These are phyloP conservation scores for Edolisoma coerulescens DNA, from an alignment of 2,113 vertebrate genomes.

Conservation along the genomic window DNA sequence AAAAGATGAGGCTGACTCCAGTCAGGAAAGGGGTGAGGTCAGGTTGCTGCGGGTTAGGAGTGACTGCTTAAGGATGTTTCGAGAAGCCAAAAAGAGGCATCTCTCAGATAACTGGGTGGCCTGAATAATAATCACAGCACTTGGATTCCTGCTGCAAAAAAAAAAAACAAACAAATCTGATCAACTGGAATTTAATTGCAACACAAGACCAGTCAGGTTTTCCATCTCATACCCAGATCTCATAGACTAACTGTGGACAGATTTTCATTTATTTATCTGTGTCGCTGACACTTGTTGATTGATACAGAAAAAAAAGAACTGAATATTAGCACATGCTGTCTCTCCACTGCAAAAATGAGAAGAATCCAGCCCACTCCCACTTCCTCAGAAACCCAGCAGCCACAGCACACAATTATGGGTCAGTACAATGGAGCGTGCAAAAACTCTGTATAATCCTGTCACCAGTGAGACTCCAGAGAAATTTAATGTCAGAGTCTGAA, in stretches of 20 bases:
- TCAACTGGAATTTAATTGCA: background rate
- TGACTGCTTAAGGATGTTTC: background rate
- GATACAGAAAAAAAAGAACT: background rate
- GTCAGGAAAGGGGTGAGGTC: background rate
- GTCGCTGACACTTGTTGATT: background rate
- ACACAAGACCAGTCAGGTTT: background rate
- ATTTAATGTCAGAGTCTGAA: background rate
- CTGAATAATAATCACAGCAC: background rate
- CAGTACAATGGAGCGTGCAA: background rate
- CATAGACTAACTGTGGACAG: background rate
- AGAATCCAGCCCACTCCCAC: background rate
- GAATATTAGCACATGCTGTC: background rate
- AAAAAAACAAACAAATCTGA: background rate
- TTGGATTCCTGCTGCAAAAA: background rate
- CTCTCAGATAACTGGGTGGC: background rate
- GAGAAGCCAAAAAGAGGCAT: rapidly evolving
- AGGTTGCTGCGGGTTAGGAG: background rate
- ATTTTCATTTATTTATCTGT: background rate
- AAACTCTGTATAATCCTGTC: background rate
- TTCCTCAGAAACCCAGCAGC: background rate
- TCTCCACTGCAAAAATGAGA: background rate
- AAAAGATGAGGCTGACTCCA: background rate
- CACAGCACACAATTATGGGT: background rate
- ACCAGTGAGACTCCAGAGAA: background rate
- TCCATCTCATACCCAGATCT: background rate